phyloP scores from a whole-genome alignment of 2,797 vertebrate species.

The Scomberomorus guttatus region DNA sequence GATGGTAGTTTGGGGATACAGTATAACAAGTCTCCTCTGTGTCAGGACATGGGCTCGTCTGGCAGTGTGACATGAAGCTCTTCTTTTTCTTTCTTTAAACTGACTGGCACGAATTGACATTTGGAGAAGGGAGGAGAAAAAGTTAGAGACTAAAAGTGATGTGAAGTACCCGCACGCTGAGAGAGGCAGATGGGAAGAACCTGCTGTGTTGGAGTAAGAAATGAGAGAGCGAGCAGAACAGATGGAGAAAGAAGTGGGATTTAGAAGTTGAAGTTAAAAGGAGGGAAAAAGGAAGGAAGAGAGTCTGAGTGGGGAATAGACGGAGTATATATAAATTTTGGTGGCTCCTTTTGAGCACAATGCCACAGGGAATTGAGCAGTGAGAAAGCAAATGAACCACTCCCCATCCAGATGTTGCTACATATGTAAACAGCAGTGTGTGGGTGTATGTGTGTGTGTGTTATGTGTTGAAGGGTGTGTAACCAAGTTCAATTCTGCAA shows the following conservation, averaged over 20 bases:
- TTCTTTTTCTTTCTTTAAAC: neutral
- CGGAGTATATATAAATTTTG: slow-evolving; percentile 35
- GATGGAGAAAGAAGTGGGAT: slow-evolving; percentile 12
- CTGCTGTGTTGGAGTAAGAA: slow-evolving; percentile 16
- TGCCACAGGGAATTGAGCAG: slow-evolving; percentile 44
- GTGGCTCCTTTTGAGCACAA: slow-evolving; percentile 47
- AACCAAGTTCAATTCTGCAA: slow-evolving; percentile 40
- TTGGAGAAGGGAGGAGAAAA: slow-evolving; percentile 11
- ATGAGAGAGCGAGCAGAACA: slow-evolving; percentile 4
- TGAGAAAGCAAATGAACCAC: slow-evolving; percentile 66
- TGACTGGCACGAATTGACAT: too few relatives aligned
- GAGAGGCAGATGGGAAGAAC: slow-evolving; percentile 29
- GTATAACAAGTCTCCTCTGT: too few relatives aligned
- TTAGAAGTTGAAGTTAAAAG: slow-evolving; percentile 36
- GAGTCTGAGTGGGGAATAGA: slow-evolving; percentile 7
- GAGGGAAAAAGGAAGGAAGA: neutral
- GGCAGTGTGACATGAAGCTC: too few relatives aligned
- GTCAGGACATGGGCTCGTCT: neutral
- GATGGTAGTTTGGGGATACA: neutral
- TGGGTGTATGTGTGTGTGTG: slow-evolving; percentile 20
- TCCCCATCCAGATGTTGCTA: slow-evolving; percentile 71
- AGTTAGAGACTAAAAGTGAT: slow-evolving; percentile 1
- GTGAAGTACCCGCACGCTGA: neutral
- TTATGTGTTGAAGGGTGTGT: slow-evolving; percentile 21
- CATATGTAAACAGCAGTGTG: slow-evolving; percentile 58